These are phyloP conservation scores for Cataglyphis cursor DNA, from an alignment of 2,888 invertebrate genomes.

Conservation along the genomic window DNA sequence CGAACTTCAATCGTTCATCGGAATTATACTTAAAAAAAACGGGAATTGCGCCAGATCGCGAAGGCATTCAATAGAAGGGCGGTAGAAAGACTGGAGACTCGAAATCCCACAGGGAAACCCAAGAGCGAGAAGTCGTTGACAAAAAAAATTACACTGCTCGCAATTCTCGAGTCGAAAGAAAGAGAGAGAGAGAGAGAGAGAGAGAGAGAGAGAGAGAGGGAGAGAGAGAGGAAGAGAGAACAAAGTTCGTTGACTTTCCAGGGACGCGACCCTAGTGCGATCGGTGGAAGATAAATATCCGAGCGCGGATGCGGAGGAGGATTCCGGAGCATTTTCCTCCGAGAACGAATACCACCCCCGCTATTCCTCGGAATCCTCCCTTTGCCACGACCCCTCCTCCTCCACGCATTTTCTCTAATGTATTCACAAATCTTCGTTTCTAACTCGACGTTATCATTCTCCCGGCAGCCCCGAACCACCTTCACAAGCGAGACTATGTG, in stretches of 20 bases:
- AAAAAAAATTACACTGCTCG: slow-evolving; percentile 51
- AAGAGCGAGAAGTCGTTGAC: slow-evolving; percentile 50
- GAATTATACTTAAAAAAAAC: slow-evolving; percentile 3
- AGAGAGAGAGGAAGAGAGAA: slow-evolving; percentile 30
- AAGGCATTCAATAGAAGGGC: slow-evolving; percentile 27
- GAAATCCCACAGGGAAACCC: slow-evolving; percentile 39
- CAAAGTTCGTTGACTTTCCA: slow-evolving; percentile 71
- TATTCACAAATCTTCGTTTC: slow-evolving; percentile 86
- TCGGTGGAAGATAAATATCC: slow-evolving; percentile 81
- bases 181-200: neutral
- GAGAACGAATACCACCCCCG: slow-evolving; percentile 59
- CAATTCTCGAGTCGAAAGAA: slow-evolving; percentile 29
- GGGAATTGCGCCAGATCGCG: slow-evolving; percentile 29
- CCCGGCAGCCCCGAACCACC: slow-evolving; percentile 77
- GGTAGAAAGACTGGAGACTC: slow-evolving; percentile 4
- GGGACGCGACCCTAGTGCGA: slow-evolving; percentile 69
- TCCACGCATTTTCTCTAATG: slow-evolving; percentile 81
- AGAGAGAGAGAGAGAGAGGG: neutral
- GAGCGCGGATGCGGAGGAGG: slow-evolving; percentile 62
- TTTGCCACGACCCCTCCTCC: slow-evolving; percentile 67
- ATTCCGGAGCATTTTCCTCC: slow-evolving; percentile 74
- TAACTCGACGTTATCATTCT: slow-evolving; percentile 85
- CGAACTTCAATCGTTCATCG: slow-evolving; percentile 3
- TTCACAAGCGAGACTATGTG: slow-evolving; percentile 4
- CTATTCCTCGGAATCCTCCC: slow-evolving; percentile 70